Evolutionary conservation across 2,797 vertebrate species (phyloP).

Genomic region (Serranus cabrilla): DNA sequence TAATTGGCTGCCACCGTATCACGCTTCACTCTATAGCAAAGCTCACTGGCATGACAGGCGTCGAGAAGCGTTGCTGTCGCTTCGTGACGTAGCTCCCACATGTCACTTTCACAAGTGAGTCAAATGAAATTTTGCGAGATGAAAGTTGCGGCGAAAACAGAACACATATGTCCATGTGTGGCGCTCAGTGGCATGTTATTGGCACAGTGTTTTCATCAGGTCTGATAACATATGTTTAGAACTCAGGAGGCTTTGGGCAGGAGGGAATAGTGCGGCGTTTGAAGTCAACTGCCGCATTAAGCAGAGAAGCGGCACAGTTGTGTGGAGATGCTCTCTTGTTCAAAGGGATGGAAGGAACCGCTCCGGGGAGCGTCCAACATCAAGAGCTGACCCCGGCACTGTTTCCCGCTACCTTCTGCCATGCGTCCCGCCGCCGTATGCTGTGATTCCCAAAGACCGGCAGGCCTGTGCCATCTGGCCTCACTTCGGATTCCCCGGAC

Average conservation of each 20-base stretch:
- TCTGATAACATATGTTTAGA: slow-evolving; percentile 86
- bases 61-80: slow-evolving; percentile 23
- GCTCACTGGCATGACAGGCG: slow-evolving; percentile 70
- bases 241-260: slow-evolving; percentile 81
- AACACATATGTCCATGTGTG: slow-evolving; percentile 77
- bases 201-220: slow-evolving; percentile 77
- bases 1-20: slow-evolving; percentile 83
- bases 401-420: slow-evolving; percentile 85
- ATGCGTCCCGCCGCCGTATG: slow-evolving; percentile 80
- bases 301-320: slow-evolving; percentile 76
- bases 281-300: slow-evolving; percentile 82
- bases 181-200: slow-evolving; percentile 75
- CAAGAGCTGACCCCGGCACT: slow-evolving; percentile 85
- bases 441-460: slow-evolving; percentile 85
- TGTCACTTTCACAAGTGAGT: slow-evolving; percentile 57
- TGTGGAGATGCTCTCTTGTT: slow-evolving; percentile 83
- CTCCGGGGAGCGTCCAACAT: slow-evolving; percentile 86
- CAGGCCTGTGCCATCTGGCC: slow-evolving; percentile 90
- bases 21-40: slow-evolving; percentile 60
- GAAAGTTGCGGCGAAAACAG: slow-evolving; percentile 74
- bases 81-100: slow-evolving; percentile 61
- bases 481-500: slow-evolving; percentile 90
- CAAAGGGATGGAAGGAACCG: slow-evolving; percentile 85
- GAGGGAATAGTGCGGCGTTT: slow-evolving; percentile 79
- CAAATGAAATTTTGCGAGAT: slow-evolving; percentile 68